Base-by-base conservation (phyloP, 2,113 vertebrate species). In the Lepisosteus osseus region DNA sequence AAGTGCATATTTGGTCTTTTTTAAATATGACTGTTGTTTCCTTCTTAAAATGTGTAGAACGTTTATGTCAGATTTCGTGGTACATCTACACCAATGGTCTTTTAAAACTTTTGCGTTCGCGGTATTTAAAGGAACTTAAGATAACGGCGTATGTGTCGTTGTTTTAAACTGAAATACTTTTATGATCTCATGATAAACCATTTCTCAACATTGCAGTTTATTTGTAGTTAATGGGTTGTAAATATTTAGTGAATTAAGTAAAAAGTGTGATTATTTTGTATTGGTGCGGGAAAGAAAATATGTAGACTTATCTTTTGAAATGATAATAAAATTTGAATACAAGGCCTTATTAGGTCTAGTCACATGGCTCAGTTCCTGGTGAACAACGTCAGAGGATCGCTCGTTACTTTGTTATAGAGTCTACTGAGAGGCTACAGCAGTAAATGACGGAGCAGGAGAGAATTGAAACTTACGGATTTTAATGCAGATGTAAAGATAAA, bases 341-440 rank as follows among this genome's bases (percentile, higher is more conserved):
- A 67, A 42, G 61, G 5, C 57, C 72, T 40, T 73, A 61, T 68
- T 61, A 47, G 72, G 65, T 17, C 12, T 54, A 5, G 56, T 73
- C 72, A 68, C 65, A 42, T 67, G 71, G 7, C 65, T 7, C 42
- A 29, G 6, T 61, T 45, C n/a, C 43, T 13, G 70, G 40, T 45
- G 13, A 15, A 13, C 14, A 1, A 59, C 55, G 43, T 40, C 65
- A 8, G 55, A 66, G 15, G 8, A 15, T 11, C 40, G 40, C 42
- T 73, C 3, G 44, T 29, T 72, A 72, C 17, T 68, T 67, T 61
- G 71, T 68, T 57, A 40, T 42, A 59, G 14, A 59, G 12, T 59
- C 56, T 65, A 40, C 45, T 3, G 2, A 29, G 61, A 42, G 15
- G 13, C 8, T 61, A 29, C 54, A 72, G 11, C n/a, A n/a, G 11